A percentile compares a stretch with the other conserved stretches of the same genome.
phyloP scores from a whole-genome alignment of 2,797 vertebrate genomes.

The Anniella stebbinsi region DNA sequence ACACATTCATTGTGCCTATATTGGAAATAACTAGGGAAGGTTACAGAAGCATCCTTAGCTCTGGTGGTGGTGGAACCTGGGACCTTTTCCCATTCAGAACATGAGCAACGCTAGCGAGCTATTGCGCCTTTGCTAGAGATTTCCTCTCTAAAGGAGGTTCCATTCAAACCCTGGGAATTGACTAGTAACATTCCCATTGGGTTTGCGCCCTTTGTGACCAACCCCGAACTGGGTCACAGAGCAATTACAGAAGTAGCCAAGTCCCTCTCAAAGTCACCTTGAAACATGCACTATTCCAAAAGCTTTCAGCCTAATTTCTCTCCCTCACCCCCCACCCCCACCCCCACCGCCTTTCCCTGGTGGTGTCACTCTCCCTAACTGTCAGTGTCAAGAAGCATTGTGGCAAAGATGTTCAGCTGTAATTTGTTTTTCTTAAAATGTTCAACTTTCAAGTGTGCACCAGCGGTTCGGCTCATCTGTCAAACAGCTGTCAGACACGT shows the following conservation, averaged over 20 bases:
- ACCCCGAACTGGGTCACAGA: constrained; percentile 45
- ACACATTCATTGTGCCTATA: no score
- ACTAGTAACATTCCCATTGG: not conserved
- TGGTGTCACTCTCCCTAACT: constrained; percentile 64
- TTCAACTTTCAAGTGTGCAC: constrained; percentile 68
- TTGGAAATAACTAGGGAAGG: no score
- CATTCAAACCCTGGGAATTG: not conserved
- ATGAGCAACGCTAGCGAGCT: not conserved
- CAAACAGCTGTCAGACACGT: constrained; percentile 66
- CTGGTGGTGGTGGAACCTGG: not conserved
- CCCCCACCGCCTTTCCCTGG: not conserved
- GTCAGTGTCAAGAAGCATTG: constrained; percentile 68
- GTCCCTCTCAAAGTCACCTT: constrained; percentile 65
- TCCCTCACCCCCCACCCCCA: not conserved
- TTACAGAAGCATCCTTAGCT: not conserved
- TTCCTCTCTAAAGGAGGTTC: not conserved
- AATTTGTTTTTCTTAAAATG: constrained; percentile 70
- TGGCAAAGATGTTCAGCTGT: constrained; percentile 56
- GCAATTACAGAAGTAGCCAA: constrained; percentile 51
- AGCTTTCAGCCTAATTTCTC: constrained; percentile 49
- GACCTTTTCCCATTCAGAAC: not conserved
- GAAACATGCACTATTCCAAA: constrained; percentile 51
- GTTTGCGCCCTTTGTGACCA: constrained; percentile 50
- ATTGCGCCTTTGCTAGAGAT: not conserved
- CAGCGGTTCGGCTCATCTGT: constrained; percentile 68